Conservation (phyloP, 2,888 invertebrate species). For the Galeruca laticollis region DNA sequence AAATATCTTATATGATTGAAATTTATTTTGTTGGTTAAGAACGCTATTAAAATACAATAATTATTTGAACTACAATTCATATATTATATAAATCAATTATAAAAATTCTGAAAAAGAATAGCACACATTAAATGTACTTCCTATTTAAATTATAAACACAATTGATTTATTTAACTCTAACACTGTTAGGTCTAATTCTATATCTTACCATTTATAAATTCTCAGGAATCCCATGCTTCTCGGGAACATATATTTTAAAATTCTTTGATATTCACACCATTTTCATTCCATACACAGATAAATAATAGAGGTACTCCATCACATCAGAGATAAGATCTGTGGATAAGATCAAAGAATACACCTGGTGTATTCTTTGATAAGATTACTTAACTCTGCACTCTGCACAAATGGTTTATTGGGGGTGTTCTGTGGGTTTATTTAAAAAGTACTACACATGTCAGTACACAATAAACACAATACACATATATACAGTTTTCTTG, state of each 20-base stretch:
- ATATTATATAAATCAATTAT: too few species aligned
- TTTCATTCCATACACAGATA: not conserved
- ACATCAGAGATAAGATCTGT: too few species aligned
- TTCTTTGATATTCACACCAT: not conserved
- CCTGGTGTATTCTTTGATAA: too few species aligned
- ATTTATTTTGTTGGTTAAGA: not conserved
- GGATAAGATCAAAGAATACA: too few species aligned
- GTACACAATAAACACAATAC: too few species aligned
- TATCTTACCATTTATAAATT: slow-evolving; percentile 39
- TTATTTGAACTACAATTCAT: not conserved
- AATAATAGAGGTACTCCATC: too few species aligned
- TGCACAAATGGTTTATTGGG: too few species aligned
- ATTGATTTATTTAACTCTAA: not conserved
- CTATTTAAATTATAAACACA: not conserved
- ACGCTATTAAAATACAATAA: not conserved
- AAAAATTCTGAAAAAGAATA: too few species aligned
- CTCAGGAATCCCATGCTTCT: slow-evolving; percentile 38
- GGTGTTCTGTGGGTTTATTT: too few species aligned
- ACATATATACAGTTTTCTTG: not conserved
- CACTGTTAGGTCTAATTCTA: not conserved
- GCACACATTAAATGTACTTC: not conserved
- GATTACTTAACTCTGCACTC: too few species aligned
- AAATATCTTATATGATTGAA: not conserved
- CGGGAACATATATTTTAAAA: slow-evolving; percentile 1
- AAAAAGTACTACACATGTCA: not conserved